Conservation (phyloP, 2,113 vertebrate species). For the Atlantisia rogersi region DNA sequence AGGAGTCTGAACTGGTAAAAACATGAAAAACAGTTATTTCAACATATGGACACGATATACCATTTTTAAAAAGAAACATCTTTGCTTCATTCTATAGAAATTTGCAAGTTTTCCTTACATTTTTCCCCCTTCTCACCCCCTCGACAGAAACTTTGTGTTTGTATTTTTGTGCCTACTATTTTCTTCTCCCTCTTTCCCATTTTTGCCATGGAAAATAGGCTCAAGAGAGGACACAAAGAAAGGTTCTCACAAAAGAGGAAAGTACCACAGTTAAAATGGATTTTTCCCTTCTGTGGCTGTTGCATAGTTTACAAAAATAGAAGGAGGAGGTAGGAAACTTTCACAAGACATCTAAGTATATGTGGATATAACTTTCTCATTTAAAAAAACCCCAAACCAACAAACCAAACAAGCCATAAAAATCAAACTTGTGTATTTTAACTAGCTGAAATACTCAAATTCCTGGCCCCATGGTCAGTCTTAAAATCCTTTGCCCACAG, state of each 20-base stretch:
- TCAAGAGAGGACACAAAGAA: not conserved
- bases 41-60: not conserved
- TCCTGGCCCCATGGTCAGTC: not conserved
- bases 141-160: not conserved
- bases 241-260: not conserved
- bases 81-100: not conserved
- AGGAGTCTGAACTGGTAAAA: not conserved
- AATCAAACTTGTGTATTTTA: not conserved
- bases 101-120: not conserved
- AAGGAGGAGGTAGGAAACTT: not conserved
- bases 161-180: not conserved
- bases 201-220: not conserved
- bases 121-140: not conserved
- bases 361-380: not conserved
- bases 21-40: not conserved
- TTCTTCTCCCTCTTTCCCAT: not conserved
- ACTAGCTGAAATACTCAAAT: not conserved
- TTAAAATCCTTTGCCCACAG: not conserved
- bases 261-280: not conserved
- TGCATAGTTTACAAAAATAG: not conserved
- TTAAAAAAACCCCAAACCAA: not conserved
- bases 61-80: not conserved
- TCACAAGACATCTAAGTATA: not conserved
- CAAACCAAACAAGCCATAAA: no score
- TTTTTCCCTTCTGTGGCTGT: not conserved